Percentiles rank a stretch among this genome's conserved stretches.
Conservation (phyloP, 2,113 vertebrate genomes). For the Cyprinodon tularosa region DNA sequence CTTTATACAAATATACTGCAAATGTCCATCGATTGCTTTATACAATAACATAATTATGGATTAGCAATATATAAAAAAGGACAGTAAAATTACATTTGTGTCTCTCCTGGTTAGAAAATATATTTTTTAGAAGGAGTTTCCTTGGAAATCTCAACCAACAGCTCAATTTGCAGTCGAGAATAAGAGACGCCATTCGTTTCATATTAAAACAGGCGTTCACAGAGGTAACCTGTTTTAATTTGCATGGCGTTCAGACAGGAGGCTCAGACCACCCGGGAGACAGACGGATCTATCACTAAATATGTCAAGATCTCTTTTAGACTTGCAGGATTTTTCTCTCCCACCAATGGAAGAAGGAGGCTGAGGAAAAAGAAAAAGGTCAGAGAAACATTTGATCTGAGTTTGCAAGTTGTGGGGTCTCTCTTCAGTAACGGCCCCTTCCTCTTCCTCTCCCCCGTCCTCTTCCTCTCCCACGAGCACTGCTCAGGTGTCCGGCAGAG, state of each 20-base stretch:
- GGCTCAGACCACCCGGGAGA: constrained; percentile 40
- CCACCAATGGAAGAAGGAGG: background rate
- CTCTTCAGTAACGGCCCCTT: constrained; percentile 62
- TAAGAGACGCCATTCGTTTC: constrained; percentile 15
- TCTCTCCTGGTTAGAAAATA: constrained; percentile 11
- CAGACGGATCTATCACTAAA: background rate
- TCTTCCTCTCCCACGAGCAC: constrained; percentile 60
- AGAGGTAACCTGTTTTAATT: constrained; percentile 17
- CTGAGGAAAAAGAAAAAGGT: background rate
- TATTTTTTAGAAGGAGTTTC: background rate
- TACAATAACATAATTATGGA: background rate
- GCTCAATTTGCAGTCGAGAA: constrained; percentile 9
- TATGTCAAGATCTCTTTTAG: constrained; percentile 8
- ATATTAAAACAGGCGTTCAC: constrained; percentile 15
- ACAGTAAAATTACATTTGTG: constrained; percentile 21
- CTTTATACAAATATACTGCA: constrained; percentile 46
- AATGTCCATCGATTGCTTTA: constrained; percentile 2
- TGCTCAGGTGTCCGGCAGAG: constrained; percentile 85
- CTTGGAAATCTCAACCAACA: background rate
- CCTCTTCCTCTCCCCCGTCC: constrained; percentile 43
- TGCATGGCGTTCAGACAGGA: constrained; percentile 24
- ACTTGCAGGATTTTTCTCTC: constrained; percentile 12
- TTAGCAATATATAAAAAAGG: constrained; percentile 36
- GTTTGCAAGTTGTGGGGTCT: background rate
- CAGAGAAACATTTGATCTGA: background rate